A percentile compares a stretch with the other conserved stretches of the same genome.
These are phyloP conservation scores for Agrenia bidenticulata DNA, from an alignment of 2,888 invertebrate species.

Conservation along the genomic window DNA sequence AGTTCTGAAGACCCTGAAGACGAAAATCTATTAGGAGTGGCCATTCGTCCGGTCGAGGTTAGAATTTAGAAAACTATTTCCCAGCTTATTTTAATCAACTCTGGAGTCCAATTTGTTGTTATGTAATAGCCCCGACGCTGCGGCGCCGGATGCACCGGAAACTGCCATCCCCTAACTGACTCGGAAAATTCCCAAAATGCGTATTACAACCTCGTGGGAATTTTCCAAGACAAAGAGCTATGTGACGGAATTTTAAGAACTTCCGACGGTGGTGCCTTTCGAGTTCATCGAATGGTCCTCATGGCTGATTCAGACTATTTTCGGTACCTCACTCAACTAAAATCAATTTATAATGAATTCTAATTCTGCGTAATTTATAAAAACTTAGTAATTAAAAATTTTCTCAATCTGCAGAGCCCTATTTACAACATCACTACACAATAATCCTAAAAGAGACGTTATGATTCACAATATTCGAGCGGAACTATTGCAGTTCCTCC, in stretches of 20 bases:
- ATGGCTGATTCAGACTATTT: constrained; percentile 90
- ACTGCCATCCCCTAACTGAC: constrained; percentile 8
- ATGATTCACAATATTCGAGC: constrained; percentile 74
- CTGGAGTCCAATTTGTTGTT: background rate
- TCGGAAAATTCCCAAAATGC: constrained; percentile 2
- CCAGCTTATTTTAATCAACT: background rate
- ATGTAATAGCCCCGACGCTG: constrained; percentile 8
- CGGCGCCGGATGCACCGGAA: constrained; percentile 1
- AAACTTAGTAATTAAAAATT: too few species aligned
- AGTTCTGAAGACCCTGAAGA: constrained; percentile 19
- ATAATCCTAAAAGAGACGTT: constrained; percentile 68
- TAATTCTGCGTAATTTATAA: background rate
- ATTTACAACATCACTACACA: constrained; percentile 77
- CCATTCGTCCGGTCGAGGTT: constrained; percentile 8
- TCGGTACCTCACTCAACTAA: constrained; percentile 62
- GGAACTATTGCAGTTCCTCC: constrained; percentile 73
- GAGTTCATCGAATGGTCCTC: constrained; percentile 81
- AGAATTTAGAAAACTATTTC: background rate
- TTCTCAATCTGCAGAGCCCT: constrained; percentile 69
- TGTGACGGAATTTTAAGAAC: constrained; percentile 76
- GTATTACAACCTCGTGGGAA: constrained; percentile 1
- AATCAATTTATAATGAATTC: background rate
- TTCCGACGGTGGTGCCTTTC: constrained; percentile 77
- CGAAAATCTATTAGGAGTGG: background rate
- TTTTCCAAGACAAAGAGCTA: background rate